Base-by-base conservation (phyloP, 2,888 invertebrate genomes). In the Fragum sueziense region DNA sequence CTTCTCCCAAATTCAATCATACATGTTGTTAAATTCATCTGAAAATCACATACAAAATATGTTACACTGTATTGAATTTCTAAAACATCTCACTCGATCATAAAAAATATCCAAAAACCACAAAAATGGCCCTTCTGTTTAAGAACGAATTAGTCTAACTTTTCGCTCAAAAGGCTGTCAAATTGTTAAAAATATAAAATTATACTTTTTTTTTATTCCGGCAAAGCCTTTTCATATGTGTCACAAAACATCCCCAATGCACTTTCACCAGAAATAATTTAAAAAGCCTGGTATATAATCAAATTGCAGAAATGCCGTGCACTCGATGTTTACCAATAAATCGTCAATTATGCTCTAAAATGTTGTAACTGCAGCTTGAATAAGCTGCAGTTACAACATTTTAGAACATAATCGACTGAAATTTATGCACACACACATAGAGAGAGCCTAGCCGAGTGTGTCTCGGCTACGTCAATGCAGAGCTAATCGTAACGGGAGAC, bases 401-500 rank as follows among this genome's bases (percentile, higher is more conserved):
- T n/a, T n/a, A n/a, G n/a, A n/a, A n/a, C n/a, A n/a, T n/a, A n/a
- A n/a, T n/a, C n/a, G n/a, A n/a, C n/a, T n/a, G n/a, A n/a, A n/a
- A n/a, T n/a, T n/a, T n/a, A 47, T 47, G 47, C 17, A 47, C 47
- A 47, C 47, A 47, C 47, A 20, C 47, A 20, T 14, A 9, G 20
- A 14, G 20, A 14, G 47, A 47, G 17, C 47, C 2, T 27, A 57
- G 57, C n/a, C n/a, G n/a, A 25, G 57, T 27, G 33, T 34, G 62
- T 34, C 62, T 62, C 62, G 9, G 3, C 62, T 0, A 33, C 11
- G 62, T 62, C 62, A 20, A 34, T 62, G 62, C 34, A n/a, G 62
- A 62, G 62, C 6, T 34, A 62, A 62, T 62, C 62, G 62, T 34
- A 62, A 25, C 33, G 62, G 22, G 62, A 62, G 33, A n/a, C 33